phyloP scores from a whole-genome alignment of 1,140 invertebrate genomes.

The Drosophila fuyamai region DNA sequence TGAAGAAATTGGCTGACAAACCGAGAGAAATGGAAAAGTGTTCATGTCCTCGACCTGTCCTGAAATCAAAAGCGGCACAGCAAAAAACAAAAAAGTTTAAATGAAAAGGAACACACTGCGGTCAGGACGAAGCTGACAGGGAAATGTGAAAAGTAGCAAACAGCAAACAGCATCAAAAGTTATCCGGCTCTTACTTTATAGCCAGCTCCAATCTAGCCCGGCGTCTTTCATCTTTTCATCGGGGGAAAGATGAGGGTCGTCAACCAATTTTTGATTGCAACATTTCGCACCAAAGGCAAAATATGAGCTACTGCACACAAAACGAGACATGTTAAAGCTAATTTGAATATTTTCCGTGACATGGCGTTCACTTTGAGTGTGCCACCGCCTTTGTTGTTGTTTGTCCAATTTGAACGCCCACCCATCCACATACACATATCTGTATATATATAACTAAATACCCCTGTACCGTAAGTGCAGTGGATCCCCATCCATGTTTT shows the following conservation, averaged over 20 bases:
- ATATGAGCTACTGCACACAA: conserved; percentile 43
- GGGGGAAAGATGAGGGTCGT: conserved; percentile 1
- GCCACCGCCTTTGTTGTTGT: conserved; percentile 45
- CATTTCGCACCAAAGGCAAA: conserved; percentile 78
- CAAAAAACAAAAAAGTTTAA: conserved; percentile 53
- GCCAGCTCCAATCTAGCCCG: conserved; percentile 23
- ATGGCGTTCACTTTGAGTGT: conserved; percentile 74
- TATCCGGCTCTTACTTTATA: conserved; percentile 36
- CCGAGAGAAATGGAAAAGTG: conserved; percentile 36
- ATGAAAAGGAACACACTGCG: conserved; percentile 45
- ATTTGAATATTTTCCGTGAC: conserved; percentile 84
- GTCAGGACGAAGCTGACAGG: conserved; percentile 43
- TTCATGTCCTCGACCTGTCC: conserved; percentile 23
- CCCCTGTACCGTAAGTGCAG: conserved; percentile 23
- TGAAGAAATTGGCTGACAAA: conserved; percentile 72
- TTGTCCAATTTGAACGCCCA: conserved; percentile 59
- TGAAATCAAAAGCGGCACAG: conserved; percentile 53
- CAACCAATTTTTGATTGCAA: conserved; percentile 80
- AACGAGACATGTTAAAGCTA: conserved; percentile 73
- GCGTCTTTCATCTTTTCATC: conserved; percentile 43
- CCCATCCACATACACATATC: not conserved
- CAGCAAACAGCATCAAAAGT: conserved; percentile 77
- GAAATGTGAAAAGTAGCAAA: conserved; percentile 70
- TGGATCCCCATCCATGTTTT: conserved; percentile 19
- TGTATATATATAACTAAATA: conserved; percentile 4